Base-by-base conservation (phyloP, 2,888 invertebrate species). In the Spilarctia lutea region DNA sequence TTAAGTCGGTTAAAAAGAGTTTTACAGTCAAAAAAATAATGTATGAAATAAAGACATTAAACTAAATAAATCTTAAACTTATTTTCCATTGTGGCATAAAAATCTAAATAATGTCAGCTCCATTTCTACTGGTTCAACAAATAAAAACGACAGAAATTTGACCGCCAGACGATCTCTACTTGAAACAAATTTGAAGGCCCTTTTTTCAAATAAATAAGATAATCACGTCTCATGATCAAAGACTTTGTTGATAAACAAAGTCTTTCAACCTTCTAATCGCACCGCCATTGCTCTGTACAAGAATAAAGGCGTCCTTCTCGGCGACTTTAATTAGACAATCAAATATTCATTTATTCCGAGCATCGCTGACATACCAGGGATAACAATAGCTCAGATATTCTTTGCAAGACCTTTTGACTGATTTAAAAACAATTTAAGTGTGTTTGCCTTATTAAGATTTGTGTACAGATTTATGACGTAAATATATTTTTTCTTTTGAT, bases 301-400 rank as follows among this genome's bases (percentile, higher is more conserved):
- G 86, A 85, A 88, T 83, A 83, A 88, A 83, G 83, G 77, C 80
- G 81, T 77, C 80, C 80, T 84, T 81, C 84, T 87, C 83, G 87
- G 86, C 87, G 83, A 75, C 88, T 88, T 89, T 93, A 93, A 94
- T 94, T 93, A 94, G 90, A 90, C 89, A 93, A 93, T 94, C 91
- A 93, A 90, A 90, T 91, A 94, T 94, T 94, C 93, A 94, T 94
- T 91, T 94, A 94, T 94, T 90, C 94, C 89, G 89, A 86, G 82
- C 85, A 87, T 85, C 89, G 79, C 86, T 80, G 81, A 85, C 86
- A 87, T 89, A 87, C 82, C 85, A 75, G 80, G 87, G 86, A 83
- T 68, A 80, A 85, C 83, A 85, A 84, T 77, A 77, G 79, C 79
- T 70, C 18, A 78, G 77, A 76, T 78, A 77, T 78, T 78, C 80